Base-by-base conservation (phyloP, 2,797 vertebrate species). In the Sebastes oblongus region DNA sequence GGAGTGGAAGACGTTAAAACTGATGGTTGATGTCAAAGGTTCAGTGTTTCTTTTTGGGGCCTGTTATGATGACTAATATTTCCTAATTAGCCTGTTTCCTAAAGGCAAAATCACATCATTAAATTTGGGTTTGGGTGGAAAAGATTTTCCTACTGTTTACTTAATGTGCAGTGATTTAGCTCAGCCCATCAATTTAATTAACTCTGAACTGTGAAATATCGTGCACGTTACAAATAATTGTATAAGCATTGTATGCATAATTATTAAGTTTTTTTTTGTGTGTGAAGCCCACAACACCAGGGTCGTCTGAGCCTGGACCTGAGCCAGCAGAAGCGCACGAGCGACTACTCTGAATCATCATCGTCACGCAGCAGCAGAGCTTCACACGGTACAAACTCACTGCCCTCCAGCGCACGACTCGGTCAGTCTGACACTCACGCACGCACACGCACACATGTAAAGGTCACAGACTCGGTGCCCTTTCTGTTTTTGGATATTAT, bases 361-460 rank as follows among this genome's bases (percentile, higher is more conserved):
- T 97, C 98, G 13, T 93, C 97, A n/a, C 96, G 96, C 55, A 96
- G 96, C 91, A 95, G 93, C 87, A 96, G 97, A 94, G 89, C 97
- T 56, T 97, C 98, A 84, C 97, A 99, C 59, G 97, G 98, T 91
- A 99, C 97, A 88, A 98, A 99, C 94, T 99, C 98, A 9, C 95
- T 98, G 88, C 98, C 98, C 22, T 98, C 98, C 92, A 97, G 97
- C 24, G 96, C 98, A 82, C 96, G 97, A 81, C 97, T 99, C n/a
- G 97, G 98, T 99, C 96, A 97, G 94, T 94, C 87, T 87, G 76
- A 85, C 93, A 84, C 78, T 34, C 93, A 92, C 62, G 56, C 93
- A 91, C 24, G 3, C 91, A 86, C 18, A 0, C 84, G 61, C 71
- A 36, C 71, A 73, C 56, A 65, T 92, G 89, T 14, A 64, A 75